These are phyloP conservation scores for Operophtera brumata DNA, from an alignment of 2,888 invertebrate species.

Conservation along the genomic window DNA sequence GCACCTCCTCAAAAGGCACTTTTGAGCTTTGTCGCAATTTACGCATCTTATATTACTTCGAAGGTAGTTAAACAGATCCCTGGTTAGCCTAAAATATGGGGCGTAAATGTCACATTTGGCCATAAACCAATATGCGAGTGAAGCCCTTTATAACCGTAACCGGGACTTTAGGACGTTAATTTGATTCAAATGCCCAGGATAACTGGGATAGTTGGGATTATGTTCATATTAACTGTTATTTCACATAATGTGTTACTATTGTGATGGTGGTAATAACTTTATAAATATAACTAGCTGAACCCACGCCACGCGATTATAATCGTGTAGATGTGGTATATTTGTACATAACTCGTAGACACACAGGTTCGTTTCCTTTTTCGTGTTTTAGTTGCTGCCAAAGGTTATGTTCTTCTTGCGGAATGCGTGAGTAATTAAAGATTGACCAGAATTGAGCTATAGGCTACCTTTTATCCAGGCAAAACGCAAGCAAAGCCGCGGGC, in stretches of 20 bases:
- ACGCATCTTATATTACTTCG: slow-evolving; percentile 2
- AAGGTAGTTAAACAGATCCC: slow-evolving; percentile 10
- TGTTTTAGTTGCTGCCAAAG: too few relatives aligned
- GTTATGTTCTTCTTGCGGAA: too few relatives aligned
- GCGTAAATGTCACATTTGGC: slow-evolving; percentile 7
- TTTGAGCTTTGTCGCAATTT: background rate
- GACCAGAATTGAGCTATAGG: too few relatives aligned
- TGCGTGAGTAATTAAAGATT: too few relatives aligned
- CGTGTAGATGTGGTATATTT: too few relatives aligned
- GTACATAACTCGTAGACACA: background rate
- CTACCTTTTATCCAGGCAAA: too few relatives aligned
- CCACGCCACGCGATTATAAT: too few relatives aligned
- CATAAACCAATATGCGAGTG: slow-evolving; percentile 9
- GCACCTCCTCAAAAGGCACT: too few relatives aligned
- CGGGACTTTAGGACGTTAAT: slow-evolving; percentile 19
- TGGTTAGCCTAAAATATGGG: slow-evolving; percentile 1
- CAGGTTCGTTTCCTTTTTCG: background rate
- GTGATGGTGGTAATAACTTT: background rate
- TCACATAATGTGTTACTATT: slow-evolving; percentile 2
- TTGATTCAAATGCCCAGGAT: slow-evolving; percentile 22
- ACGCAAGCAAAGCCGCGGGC: too few relatives aligned
- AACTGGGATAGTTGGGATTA: slow-evolving; percentile 12
- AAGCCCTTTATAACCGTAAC: background rate
- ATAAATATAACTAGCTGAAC: too few relatives aligned
- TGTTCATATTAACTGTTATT: slow-evolving; percentile 5